Conservation (phyloP, 2,797 vertebrate genomes). For the Catharus ustulatus region DNA sequence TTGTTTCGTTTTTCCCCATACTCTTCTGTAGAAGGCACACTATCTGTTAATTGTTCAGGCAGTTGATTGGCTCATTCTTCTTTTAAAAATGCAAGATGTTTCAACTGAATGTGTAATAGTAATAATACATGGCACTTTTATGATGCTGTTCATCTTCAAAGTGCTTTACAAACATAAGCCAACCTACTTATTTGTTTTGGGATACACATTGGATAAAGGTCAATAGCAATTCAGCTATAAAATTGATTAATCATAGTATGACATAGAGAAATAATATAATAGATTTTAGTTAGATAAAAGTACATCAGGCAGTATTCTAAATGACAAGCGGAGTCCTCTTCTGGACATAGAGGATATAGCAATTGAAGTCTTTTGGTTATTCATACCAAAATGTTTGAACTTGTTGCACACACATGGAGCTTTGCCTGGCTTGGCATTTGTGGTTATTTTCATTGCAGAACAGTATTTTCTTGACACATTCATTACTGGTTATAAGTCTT, state of each 20-base stretch:
- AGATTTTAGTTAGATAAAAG: conserved; percentile 39
- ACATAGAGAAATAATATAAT: conserved; percentile 18
- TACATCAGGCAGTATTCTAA: not conserved
- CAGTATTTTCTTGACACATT: not conserved
- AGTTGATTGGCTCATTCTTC: not conserved
- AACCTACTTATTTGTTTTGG: conserved; percentile 44
- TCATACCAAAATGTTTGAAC: not conserved
- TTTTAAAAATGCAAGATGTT: conserved; percentile 2
- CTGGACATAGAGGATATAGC: conserved; percentile 53
- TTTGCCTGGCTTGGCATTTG: not conserved
- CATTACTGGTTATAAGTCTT: not conserved
- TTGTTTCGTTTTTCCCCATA: not conserved
- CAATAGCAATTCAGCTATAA: conserved; percentile 54
- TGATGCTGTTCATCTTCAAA: conserved; percentile 41
- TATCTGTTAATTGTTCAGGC: not conserved
- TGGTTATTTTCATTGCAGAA: not conserved
- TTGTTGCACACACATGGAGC: not conserved
- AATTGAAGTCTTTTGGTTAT: not conserved
- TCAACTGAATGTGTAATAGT: not conserved
- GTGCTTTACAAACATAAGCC: conserved; percentile 42
- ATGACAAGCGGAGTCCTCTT: conserved; percentile 58
- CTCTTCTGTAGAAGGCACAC: not conserved
- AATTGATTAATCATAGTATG: conserved; percentile 52
- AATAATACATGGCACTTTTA: conserved; percentile 25
- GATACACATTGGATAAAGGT: conserved; percentile 51